Base-by-base conservation (phyloP, 2,888 invertebrate species). In the Microdon myrmicae region DNA sequence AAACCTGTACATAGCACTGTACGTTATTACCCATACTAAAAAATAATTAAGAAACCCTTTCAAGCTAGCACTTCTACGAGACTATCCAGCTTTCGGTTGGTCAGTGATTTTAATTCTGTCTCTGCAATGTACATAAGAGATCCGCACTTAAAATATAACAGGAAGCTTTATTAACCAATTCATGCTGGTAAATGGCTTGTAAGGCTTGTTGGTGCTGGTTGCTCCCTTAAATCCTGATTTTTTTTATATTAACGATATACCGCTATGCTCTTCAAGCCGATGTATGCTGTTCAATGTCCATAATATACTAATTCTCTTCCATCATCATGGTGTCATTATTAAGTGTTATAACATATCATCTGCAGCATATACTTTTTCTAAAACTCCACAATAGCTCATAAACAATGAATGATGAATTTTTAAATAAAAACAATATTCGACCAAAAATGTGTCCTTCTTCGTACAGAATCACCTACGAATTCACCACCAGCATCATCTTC, bases 381-480 rank as follows among this genome's bases (percentile, higher is more conserved):
- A 41, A 31, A 32, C 32, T 16, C 10, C 19, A 31, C 39, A 49
- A 35, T 23, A 13, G 17, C 29, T 43, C 10, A 41, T 39, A 10
- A 39, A 38, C 19, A 43, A 10, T 16, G 14, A 13, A 13, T 22
- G 29, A 10, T 20, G 25, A 43, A 49, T 9, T 4, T n/a, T n/a
- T 4, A 28, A 35, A 28, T 14, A 14, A 29, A 34, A 17, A 23
- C 14, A 34, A 34, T 31, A 34, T 26, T 3, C 8, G 48, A 19
- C 22, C 47, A 43, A 44, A 51, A 39, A 31, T 44, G 49, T 16
- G 10, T 20, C 20, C 23, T 10, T 34, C 44, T 47, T 31, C 35
- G 35, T 45, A 35, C 74, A 79, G 79, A 78, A 71, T 75, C 77
- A 53, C 73, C 78, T 60, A 74, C 71, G 48, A 72, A 75, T 48